Conservation (phyloP, 2,888 invertebrate species). For the Schrankia costaestrigalis region DNA sequence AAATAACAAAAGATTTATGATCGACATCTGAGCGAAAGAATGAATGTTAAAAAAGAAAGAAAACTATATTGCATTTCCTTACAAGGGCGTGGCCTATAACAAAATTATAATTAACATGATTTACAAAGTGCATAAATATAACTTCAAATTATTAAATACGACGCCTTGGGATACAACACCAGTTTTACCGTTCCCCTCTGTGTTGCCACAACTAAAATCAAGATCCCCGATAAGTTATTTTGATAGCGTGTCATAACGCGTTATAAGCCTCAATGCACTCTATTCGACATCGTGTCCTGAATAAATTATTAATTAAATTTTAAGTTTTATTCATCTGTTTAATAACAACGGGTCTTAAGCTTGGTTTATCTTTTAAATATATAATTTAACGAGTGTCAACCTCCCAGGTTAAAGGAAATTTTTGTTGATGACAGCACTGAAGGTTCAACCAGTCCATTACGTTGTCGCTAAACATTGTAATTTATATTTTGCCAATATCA, state of each 20-base stretch:
- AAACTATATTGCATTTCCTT: slow-evolving; percentile 38
- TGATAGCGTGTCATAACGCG: slow-evolving; percentile 22
- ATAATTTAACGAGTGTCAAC: too few relatives aligned
- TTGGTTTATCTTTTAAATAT: too few relatives aligned
- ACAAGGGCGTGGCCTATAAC: slow-evolving; percentile 43
- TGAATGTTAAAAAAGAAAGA: slow-evolving; percentile 28
- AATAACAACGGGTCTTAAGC: too few relatives aligned
- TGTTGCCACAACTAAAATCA: slow-evolving; percentile 23
- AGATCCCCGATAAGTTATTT: slow-evolving; percentile 29
- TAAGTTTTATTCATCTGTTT: slow-evolving; percentile 7
- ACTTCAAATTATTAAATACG: slow-evolving; percentile 54
- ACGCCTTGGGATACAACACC: slow-evolving; percentile 38
- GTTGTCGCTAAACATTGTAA: slow-evolving; percentile 54
- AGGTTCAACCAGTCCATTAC: slow-evolving; percentile 34
- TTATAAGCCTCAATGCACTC: slow-evolving; percentile 24
- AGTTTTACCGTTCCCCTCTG: slow-evolving; percentile 22
- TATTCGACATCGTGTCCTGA: slow-evolving; percentile 23
- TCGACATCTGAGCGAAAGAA: slow-evolving; percentile 29
- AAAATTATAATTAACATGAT: slow-evolving; percentile 71
- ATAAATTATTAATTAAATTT: slow-evolving; percentile 24
- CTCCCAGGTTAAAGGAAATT: slow-evolving; percentile 16
- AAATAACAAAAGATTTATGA: slow-evolving; percentile 38
- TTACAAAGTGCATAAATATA: slow-evolving; percentile 62
- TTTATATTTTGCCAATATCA: slow-evolving; percentile 38
- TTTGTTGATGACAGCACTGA: slow-evolving; percentile 9